Base-by-base conservation (phyloP, 2,888 invertebrate genomes). In the Lasioglossum marginatum region DNA sequence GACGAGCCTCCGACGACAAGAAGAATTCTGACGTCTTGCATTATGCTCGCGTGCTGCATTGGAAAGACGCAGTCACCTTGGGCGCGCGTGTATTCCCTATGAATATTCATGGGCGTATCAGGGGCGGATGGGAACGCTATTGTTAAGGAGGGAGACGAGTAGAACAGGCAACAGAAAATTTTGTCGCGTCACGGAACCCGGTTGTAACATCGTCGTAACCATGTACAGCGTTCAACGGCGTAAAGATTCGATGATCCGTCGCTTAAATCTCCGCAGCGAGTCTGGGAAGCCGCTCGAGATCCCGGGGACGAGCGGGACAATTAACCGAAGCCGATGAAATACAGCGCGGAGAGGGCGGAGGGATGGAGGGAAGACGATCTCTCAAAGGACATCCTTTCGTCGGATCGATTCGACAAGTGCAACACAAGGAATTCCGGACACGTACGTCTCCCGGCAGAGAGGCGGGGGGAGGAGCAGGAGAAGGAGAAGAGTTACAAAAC, bases 401-500 rank as follows among this genome's bases (percentile, higher is more conserved):
- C 68, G 52, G 5, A 48, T 68, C 48, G 5, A 63, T 37, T 60
- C 57, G 63, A 75, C 34, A 63, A 63, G 37, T 23, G 27, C 63
- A 31, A 52, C n/a, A 12, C 43, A 43, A 45, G 14, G 77, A 57
- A 90, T 90, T 90, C 89, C 68, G 31, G 73, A 77, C 89, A 90
- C 89, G 89, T 90, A 88, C 82, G 60, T 52, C 23, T 85, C 81
- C 52, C 57, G 74, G 81, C 34, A 66, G 37, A 40, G 12, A 10
- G 12, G 23, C 66, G 66, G 23, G 0, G 37, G 23, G 0, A 3
- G 34, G 3, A 12, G 8, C 2, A 3, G 23, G 23, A 4, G 34
- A 0, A 12, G 60, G 40, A 87, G 80, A 80, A 78, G 77, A 72
- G 72, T 79, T 84, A 87, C 85, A 85, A 88, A 90, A 88, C 84